phyloP scores from a whole-genome alignment of 2,113 vertebrate genomes.

The Chaetura pelagica region DNA sequence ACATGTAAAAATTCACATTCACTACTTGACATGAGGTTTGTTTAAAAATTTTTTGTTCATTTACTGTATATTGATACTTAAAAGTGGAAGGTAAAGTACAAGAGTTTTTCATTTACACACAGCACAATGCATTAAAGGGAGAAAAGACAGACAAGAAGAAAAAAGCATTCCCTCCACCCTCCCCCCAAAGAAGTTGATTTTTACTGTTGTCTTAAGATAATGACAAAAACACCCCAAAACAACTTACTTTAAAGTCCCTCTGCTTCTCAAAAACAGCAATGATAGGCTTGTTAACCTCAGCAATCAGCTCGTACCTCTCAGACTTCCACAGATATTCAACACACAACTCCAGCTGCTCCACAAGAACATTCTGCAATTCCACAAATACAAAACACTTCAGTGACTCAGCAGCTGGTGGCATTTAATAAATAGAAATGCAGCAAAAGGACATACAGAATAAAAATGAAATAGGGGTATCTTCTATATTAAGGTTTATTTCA shows the following conservation, averaged over 20 bases:
- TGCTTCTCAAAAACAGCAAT: slow-evolving; percentile 97
- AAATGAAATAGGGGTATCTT: neutral
- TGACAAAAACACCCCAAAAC: neutral
- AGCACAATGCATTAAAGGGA: neutral
- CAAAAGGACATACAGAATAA: neutral
- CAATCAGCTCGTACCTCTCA: slow-evolving; percentile 94
- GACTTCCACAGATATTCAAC: slow-evolving; percentile 98
- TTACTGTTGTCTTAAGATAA: neutral
- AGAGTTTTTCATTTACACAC: neutral
- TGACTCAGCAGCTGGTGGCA: neutral
- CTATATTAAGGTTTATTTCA: neutral
- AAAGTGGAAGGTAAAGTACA: neutral
- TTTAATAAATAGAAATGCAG: neutral
- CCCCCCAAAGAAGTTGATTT: neutral
- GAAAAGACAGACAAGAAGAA: neutral
- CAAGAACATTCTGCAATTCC: slow-evolving; percentile 86
- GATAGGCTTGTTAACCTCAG: slow-evolving; percentile 96
- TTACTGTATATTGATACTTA: neutral
- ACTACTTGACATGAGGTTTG: neutral
- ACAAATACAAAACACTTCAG: neutral
- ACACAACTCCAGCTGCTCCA: slow-evolving; percentile 94
- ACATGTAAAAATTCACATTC: neutral
- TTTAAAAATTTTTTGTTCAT: neutral
- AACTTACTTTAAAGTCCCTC: slow-evolving; percentile 92
- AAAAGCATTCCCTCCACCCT: neutral